Base-by-base conservation (phyloP, 2,888 invertebrate species). In the Cosmorhoe ocellata region DNA sequence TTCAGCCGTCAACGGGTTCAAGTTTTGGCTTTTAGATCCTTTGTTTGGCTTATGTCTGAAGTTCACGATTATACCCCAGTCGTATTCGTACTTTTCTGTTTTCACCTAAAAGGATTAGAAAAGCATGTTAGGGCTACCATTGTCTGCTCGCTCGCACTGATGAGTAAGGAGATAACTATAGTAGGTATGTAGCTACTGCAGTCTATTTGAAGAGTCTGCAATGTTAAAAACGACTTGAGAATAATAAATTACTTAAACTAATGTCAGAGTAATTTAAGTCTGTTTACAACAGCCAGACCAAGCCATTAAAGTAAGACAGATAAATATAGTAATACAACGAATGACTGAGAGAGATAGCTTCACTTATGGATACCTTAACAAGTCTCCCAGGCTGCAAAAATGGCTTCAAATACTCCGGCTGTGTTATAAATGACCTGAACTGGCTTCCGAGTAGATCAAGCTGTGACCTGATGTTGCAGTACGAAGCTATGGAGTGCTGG, bases 61-160 rank as follows among this genome's bases (percentile, higher is more conserved):
- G 83, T 98, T 98, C 1, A 99, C 93, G 43, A 99, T 94, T 38
- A 97, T 96, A 8, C 98, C 98, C 99, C 99, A 99, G 67, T 98
- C 99, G 79, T 97, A 99, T 71, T 97, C 96, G 61, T 95, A 92
- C 27, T 93, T 93, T 34, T 95, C 95, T 62, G 95, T 95, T 84
- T 96, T 95, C 2, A 97, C 92, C 95, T 96, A 32, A 36, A 51
- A 48, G 18, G n/a, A n/a, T n/a, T n/a, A n/a, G n/a, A n/a, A n/a
- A n/a, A n/a, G n/a, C n/a, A n/a, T n/a, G n/a, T n/a, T n/a, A n/a
- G n/a, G n/a, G n/a, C n/a, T n/a, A n/a, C n/a, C n/a, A n/a, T n/a
- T n/a, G n/a, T n/a, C n/a, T n/a, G n/a, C n/a, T n/a, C n/a, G n/a
- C n/a, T n/a, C n/a, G n/a, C n/a, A n/a, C n/a, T n/a, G n/a, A n/a